These are phyloP conservation scores for Drosophila sproati DNA, from an alignment of 1,140 invertebrate species.

Conservation along the genomic window DNA sequence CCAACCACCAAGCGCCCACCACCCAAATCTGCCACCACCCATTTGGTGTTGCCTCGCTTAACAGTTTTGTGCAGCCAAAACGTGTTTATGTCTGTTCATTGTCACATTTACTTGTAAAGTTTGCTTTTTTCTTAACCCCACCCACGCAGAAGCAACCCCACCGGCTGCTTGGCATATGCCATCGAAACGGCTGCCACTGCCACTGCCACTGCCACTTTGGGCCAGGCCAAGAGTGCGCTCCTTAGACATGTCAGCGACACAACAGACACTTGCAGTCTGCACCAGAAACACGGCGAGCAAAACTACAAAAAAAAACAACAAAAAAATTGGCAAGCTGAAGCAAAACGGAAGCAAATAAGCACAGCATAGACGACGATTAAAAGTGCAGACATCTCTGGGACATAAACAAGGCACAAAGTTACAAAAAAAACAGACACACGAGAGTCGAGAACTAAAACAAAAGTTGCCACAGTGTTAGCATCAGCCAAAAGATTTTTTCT, in stretches of 20 bases:
- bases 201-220: slow-evolving; percentile 51
- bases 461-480: slow-evolving; percentile 32
- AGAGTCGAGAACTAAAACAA: slow-evolving; percentile 60
- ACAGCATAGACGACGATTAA: slow-evolving; percentile 57
- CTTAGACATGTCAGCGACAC: slow-evolving; percentile 68
- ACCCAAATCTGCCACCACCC: not conserved
- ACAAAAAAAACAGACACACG: slow-evolving; percentile 60
- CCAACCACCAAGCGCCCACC: not conserved
- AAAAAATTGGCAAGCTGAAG: slow-evolving; percentile 47
- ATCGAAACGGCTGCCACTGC: slow-evolving; percentile 19
- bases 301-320: slow-evolving; percentile 36
- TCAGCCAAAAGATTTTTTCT: slow-evolving; percentile 46
- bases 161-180: slow-evolving; percentile 14
- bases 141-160: not conserved
- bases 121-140: slow-evolving; percentile 37
- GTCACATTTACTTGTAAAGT: slow-evolving; percentile 70
- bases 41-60: slow-evolving; percentile 22
- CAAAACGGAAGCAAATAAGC: slow-evolving; percentile 67
- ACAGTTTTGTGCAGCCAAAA: slow-evolving; percentile 64
- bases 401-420: slow-evolving; percentile 67
- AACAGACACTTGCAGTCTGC: slow-evolving; percentile 57
- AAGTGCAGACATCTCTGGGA: slow-evolving; percentile 63
- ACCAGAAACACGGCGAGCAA: slow-evolving; percentile 8
- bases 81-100: slow-evolving; percentile 73
- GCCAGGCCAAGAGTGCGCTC: slow-evolving; percentile 52